Base-by-base conservation (phyloP, 53 echinoderm and acorn worm species). In the Pentamera pediparva region DNA sequence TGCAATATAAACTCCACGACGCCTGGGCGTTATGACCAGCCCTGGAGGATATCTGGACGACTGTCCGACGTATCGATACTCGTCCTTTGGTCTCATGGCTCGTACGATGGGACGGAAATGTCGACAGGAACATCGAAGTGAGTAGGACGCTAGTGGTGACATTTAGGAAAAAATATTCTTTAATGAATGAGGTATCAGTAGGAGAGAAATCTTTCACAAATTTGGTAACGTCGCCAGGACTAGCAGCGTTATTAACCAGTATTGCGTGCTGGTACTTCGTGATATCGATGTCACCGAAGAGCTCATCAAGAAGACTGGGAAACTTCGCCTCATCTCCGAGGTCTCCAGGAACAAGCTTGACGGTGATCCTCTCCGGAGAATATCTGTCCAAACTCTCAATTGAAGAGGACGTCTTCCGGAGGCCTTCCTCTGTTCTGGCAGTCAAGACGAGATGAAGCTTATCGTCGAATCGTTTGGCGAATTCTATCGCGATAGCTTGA, bases 211-310 rank as follows among this genome's bases (percentile, higher is more conserved):
- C 65, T 32, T 74, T 20, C 26, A 87, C 58, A 21, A 79, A 74
- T 37, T 59, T 34, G 36, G 81, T 61, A 9, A 82, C 33, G 25
- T 90, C 90, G 6, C 87, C 87, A 0, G 82, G 38, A 33, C 83
- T 71, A 50, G 77, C 95, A n/a, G 90, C 95, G 37, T 90, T 90
- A 61, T 90, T 80, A 13, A 95, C 37, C 8, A 95, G 67, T 27
- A 90, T 17, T 0, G 79, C 82, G 49, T 95, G 95, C 43, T 82
- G 76, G 69, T 50, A 95, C 59, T 58, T 47, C 3, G 58, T 18
- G 36, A 85, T 57, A 40, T 82, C 79, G 2, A 77, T 76, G 29
- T 32, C 59, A n/a, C 79, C 48, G 32, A 87, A 76, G 11, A 87
- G 65, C 0, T 59, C 48, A 2, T 30, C 35, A 30, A 76, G 20